phyloP scores from a whole-genome alignment of 1,140 invertebrate genomes.

The Hesperophylax magnus region DNA sequence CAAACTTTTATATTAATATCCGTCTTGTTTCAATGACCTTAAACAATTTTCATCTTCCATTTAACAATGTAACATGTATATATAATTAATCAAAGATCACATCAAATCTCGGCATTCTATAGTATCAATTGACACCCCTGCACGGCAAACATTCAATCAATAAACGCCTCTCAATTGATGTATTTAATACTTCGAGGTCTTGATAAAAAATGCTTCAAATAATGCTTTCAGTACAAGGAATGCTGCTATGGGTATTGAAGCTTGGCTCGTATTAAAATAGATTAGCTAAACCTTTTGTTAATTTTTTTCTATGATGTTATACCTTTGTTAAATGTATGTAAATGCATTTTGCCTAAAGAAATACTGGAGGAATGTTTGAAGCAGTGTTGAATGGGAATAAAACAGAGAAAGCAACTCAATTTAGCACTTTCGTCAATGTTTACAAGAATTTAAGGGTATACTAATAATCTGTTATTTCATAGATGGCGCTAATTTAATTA shows the following conservation, averaged over 20 bases:
- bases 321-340: background rate
- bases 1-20: constrained; percentile 43
- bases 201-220: background rate
- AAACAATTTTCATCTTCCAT: constrained; percentile 50
- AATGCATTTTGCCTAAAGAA: background rate
- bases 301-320: background rate
- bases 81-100: constrained; percentile 44
- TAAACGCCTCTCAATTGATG: background rate
- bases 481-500: too few relatives aligned
- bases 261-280: too few relatives aligned
- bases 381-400: background rate
- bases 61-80: constrained; percentile 51
- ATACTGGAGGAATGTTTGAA: background rate
- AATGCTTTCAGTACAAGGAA: background rate
- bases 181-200: background rate
- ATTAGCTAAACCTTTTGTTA: too few relatives aligned
- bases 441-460: too few relatives aligned
- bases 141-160: background rate
- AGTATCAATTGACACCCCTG: constrained; percentile 46
- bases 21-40: constrained; percentile 48
- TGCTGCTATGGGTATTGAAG: background rate
- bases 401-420: too few relatives aligned
- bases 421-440: too few relatives aligned
- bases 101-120: constrained; percentile 33
- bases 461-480: too few relatives aligned